These are phyloP conservation scores for Melinaea menophilus DNA, from an alignment of 2,888 invertebrate genomes.

Conservation along the genomic window DNA sequence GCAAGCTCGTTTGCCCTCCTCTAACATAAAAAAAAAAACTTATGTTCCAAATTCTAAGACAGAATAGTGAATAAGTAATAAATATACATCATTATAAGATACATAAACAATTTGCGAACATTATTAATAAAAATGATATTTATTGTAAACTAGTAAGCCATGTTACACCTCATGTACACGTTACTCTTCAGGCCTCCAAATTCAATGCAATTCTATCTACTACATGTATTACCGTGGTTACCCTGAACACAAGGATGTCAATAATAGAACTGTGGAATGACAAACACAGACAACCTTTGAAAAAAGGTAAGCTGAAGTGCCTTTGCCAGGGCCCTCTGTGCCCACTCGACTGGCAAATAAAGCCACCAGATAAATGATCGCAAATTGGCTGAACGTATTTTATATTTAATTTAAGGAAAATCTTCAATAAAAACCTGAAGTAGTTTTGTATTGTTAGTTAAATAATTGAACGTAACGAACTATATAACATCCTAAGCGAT, in stretches of 20 bases:
- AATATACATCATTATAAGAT: too few species aligned
- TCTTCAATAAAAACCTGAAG: conserved; percentile 37
- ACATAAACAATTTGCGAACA: too few species aligned
- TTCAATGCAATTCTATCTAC: conserved; percentile 20
- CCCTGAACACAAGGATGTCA: conserved; percentile 26
- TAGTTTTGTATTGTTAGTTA: neutral
- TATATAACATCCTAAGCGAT: too few species aligned
- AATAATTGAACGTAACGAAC: too few species aligned
- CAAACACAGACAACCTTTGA: conserved; percentile 74
- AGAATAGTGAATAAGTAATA: too few species aligned
- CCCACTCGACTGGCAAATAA: conserved; percentile 72
- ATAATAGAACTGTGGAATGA: too few species aligned
- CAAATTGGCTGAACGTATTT: conserved; percentile 74
- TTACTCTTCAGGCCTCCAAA: neutral
- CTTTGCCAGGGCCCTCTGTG: conserved; percentile 59
- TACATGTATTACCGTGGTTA: conserved; percentile 30
- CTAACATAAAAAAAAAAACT: too few species aligned
- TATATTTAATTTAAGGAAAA: conserved; percentile 47
- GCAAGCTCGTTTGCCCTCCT: too few species aligned
- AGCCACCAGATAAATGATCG: conserved; percentile 75
- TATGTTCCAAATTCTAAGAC: too few species aligned
- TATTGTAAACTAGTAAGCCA: too few species aligned
- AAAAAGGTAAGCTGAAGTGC: conserved; percentile 76
- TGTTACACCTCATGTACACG: neutral
- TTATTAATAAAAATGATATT: too few species aligned